Evolutionary conservation across 2,113 vertebrate genomes (phyloP), one percentile per base, ranked within the genome.

Genomic region (Euleptes europaea): DNA sequence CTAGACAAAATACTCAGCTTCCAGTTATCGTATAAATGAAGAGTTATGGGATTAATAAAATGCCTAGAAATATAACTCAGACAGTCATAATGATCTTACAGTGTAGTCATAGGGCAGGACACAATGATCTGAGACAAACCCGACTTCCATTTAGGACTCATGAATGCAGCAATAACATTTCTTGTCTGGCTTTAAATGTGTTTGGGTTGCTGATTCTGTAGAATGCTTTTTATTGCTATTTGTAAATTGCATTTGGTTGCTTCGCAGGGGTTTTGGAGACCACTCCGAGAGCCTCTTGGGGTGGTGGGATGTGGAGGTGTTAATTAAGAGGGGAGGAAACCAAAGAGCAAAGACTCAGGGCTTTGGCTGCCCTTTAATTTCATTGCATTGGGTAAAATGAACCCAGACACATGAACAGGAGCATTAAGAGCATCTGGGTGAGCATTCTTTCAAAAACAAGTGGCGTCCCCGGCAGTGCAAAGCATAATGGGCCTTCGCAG

Each of bases 1-100:
- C 35, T 86, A 10, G 1, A n/a, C 81, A 82, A 87, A 63, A 90
- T 66, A 72, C 90, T 74, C 38, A 73, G 76, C 60, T 85, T 54
- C 88, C 84, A 47, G 21, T 78, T 80, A 81, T 28, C 70, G 77
- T 60, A 77, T 63, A 86, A 87, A 63, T 33, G 54, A 35, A 87
- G 84, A 40, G 66, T 51, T 0, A 1, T 60, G 76, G 63, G 82
- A 91, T 84, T 85, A 80, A 80, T 80, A 81, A 87, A 83, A 70
- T 28, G 76, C 80, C 44, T 31, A 84, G 84, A 89, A 89, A 81
- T 0, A 0, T 0, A 0, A 54, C 79, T 87, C n/a, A 23, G 54
- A 74, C 86, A 90, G 86, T 90, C 3, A 65, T 60, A 21, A 85
- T 63, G 40, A 47, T 60, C 9, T 26, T n/a, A 57, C 40, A 23